These are phyloP conservation scores for Noctuana brunneofusca DNA, from an alignment of 2,888 invertebrate genomes.

Conservation along the genomic window DNA sequence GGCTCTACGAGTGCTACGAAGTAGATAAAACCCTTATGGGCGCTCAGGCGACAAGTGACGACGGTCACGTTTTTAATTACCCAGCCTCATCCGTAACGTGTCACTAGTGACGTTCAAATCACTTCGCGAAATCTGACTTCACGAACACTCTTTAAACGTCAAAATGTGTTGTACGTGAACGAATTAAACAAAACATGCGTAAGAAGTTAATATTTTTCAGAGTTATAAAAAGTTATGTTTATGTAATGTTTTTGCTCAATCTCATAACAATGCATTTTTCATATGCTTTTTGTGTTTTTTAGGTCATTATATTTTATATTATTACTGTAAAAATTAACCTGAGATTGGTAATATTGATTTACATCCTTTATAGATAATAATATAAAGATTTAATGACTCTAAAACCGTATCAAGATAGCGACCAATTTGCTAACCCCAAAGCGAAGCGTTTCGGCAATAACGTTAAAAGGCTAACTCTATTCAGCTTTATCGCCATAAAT, in stretches of 20 bases:
- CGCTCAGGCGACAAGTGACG: constrained; percentile 73
- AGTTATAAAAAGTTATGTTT: too few species aligned
- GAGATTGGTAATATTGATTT: too few species aligned
- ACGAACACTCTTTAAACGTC: constrained; percentile 7
- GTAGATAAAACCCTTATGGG: constrained; percentile 78
- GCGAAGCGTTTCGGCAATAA: constrained; percentile 13
- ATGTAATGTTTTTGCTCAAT: too few species aligned
- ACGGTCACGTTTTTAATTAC: constrained; percentile 83
- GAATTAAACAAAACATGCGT: neutral
- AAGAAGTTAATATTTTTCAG: constrained; percentile 1
- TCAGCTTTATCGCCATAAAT: constrained; percentile 14
- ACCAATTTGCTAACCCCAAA: neutral
- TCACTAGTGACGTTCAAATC: constrained; percentile 57
- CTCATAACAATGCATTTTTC: too few species aligned
- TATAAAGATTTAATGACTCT: neutral
- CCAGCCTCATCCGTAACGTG: constrained; percentile 72
- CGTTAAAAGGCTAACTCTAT: constrained; percentile 4
- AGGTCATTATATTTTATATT: too few species aligned
- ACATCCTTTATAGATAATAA: too few species aligned
- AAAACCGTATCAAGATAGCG: neutral
- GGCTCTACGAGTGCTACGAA: constrained; percentile 57
- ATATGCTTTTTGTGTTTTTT: too few species aligned
- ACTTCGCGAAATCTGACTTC: constrained; percentile 45
- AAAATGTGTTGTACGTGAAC: constrained; percentile 6
- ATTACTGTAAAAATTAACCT: too few species aligned